Conservation (phyloP, 2,797 vertebrate species). For the Coendou prehensilis region DNA sequence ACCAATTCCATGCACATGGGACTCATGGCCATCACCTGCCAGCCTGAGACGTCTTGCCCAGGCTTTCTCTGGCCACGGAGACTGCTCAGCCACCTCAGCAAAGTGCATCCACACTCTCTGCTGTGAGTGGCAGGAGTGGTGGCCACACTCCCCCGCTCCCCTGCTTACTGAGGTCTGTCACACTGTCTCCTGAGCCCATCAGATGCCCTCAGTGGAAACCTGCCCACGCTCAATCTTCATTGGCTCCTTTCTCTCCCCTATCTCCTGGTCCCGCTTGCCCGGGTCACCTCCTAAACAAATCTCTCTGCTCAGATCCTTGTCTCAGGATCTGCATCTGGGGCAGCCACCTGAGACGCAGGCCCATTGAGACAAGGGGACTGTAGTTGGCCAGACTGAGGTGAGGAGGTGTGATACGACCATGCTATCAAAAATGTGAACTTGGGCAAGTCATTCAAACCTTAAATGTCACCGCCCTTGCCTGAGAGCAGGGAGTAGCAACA, state of each 20-base stretch:
- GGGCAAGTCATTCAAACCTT: neutral
- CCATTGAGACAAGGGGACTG: neutral
- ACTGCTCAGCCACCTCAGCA: neutral
- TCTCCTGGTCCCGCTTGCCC: neutral
- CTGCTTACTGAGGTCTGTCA: neutral
- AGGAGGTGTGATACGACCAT: neutral
- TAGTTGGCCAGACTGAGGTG: neutral
- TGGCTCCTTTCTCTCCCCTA: neutral
- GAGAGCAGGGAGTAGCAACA: neutral
- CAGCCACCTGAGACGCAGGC: neutral
- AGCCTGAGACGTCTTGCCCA: neutral
- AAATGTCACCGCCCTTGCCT: neutral
- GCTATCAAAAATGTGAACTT: neutral
- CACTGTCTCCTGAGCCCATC: neutral
- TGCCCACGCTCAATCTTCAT: neutral
- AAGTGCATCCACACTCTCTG: neutral
- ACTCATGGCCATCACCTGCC: neutral
- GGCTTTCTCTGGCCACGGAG: neutral
- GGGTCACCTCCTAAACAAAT: neutral
- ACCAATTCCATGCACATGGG: rapidly evolving
- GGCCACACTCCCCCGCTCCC: neutral
- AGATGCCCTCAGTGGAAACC: neutral
- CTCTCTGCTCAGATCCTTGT: neutral
- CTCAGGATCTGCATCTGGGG: neutral
- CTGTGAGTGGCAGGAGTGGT: neutral